Base-by-base conservation (phyloP, 2,888 invertebrate genomes). In the Alloplasta piceator region DNA sequence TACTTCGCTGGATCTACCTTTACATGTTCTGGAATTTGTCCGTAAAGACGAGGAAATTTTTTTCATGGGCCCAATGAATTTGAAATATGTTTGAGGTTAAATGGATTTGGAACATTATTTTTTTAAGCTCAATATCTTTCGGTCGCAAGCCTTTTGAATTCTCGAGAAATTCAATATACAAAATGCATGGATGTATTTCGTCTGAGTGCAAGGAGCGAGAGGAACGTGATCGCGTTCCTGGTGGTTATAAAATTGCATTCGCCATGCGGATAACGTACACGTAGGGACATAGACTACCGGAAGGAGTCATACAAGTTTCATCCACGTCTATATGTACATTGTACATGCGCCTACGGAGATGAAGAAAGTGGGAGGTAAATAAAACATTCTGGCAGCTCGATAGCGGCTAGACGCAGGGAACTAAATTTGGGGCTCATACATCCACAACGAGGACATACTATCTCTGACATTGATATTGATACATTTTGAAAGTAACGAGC, bases 211-310 rank as follows among this genome's bases (percentile, higher is more conserved):
- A n/a, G 56, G 26, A 56, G 56, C 10, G 16, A 10, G 56, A 56
- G 56, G 36, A 36, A 56, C 56, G 56, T 56, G 36, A 10, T 26
- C 26, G 16, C 9, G 36, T 9, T 36, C 56, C 56, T 56, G 36
- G 36, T 26, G 56, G 56, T 56, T 36, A 36, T 56, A 56, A 56
- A 56, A 56, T 56, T 56, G 56, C 56, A 56, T 56, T 56, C 56
- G 36, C 26, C 36, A 56, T 56, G 36, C 26, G 56, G 36, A 6
- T 9, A 56, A 26, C 10, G 36, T 56, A 36, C 52, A 52, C 52
- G 52, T 56, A 56, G 56, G 36, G 7, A 36, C 56, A 56, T 12
- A 52, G 36, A 7, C 26, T 14, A 56, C 56, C 36, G 9, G 14
- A 56, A 56, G 26, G 56, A 36, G 56, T 56, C 56, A 56, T 56